Evolutionary conservation across 2,797 vertebrate species (phyloP).

Genomic region (Sparidentex hasta): DNA sequence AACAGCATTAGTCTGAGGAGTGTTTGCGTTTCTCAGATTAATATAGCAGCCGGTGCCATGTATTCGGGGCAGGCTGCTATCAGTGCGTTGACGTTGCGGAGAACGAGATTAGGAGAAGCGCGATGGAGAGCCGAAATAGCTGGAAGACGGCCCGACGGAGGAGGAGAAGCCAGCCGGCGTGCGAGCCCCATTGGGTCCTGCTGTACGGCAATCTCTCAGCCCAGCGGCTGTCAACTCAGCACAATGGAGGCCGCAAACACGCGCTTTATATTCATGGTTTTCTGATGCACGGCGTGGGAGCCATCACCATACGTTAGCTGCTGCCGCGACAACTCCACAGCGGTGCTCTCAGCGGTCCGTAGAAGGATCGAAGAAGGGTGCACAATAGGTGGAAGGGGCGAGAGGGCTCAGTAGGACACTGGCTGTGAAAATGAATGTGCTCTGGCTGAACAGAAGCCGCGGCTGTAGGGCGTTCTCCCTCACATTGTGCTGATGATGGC

Average conservation of each 20-base stretch:
- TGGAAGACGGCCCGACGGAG: constrained; percentile 57
- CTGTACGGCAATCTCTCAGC: constrained; percentile 69
- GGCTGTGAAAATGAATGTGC: constrained; percentile 20
- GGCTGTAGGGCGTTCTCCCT: constrained; percentile 34
- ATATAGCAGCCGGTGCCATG: constrained; percentile 46
- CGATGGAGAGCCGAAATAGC: constrained; percentile 56
- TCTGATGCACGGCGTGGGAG: constrained; percentile 25
- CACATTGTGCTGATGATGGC: constrained; percentile 28
- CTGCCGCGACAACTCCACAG: constrained; percentile 24
- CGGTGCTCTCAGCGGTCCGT: constrained; percentile 29
- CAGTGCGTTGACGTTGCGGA: constrained; percentile 37
- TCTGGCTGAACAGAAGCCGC: constrained; percentile 17
- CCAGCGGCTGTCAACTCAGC: constrained; percentile 69
- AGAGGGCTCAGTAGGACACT: constrained; percentile 20
- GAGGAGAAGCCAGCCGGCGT: constrained; percentile 48
- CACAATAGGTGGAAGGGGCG: constrained; percentile 13
- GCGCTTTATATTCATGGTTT: constrained; percentile 75
- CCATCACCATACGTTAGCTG: constrained; percentile 48
- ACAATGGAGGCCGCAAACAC: constrained; percentile 57
- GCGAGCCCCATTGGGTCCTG: constrained; percentile 62
- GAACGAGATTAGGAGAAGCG: constrained; percentile 76
- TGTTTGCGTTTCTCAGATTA: constrained; percentile 64
- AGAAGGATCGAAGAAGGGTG: constrained; percentile 1
- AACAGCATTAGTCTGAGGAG: constrained; percentile 52
- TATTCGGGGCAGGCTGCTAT: constrained; percentile 47